Evolutionary conservation across 2,888 invertebrate species (phyloP).

Genomic region (Sinopyrophorus schimmeli): DNA sequence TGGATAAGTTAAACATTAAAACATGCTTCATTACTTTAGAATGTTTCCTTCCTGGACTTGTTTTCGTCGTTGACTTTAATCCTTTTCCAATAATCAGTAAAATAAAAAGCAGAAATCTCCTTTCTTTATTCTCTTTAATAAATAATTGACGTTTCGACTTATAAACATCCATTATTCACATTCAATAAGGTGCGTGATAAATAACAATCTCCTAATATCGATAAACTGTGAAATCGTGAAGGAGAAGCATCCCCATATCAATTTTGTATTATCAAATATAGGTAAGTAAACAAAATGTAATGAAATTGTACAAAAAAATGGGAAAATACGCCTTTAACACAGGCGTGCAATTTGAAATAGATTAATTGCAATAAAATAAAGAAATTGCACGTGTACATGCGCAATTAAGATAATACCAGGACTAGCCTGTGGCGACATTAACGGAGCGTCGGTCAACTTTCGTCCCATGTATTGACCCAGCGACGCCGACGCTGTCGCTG

Average conservation of each 20-base stretch:
- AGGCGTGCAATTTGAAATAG: conserved; percentile 44
- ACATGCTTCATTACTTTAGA: conserved; percentile 26
- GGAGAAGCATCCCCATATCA: no score
- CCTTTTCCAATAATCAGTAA: conserved; percentile 37
- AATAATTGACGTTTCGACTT: conserved; percentile 41
- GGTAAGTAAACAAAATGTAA: no score
- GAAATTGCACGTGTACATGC: conserved; percentile 40
- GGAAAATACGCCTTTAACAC: no score
- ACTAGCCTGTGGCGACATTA: conserved; percentile 44
- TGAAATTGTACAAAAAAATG: no score
- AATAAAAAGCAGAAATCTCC: conserved; percentile 11
- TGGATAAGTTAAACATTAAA: conserved; percentile 18
- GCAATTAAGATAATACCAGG: conserved; percentile 40
- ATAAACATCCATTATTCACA: conserved; percentile 37
- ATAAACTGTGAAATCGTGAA: no score
- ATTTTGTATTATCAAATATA: no score
- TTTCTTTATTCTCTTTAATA: conserved; percentile 26
- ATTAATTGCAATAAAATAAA: conserved; percentile 34
- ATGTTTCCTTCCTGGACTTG: conserved; percentile 36
- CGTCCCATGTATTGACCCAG: conserved; percentile 46
- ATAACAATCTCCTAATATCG: no score
- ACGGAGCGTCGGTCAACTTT: conserved; percentile 44
- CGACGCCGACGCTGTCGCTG: conserved; percentile 19
- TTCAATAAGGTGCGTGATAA: conserved; percentile 41
- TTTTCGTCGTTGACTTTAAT: conserved; percentile 36